Evolutionary conservation across 1,140 invertebrate species (phyloP).

Genomic region (Eurosta solidaginis): DNA sequence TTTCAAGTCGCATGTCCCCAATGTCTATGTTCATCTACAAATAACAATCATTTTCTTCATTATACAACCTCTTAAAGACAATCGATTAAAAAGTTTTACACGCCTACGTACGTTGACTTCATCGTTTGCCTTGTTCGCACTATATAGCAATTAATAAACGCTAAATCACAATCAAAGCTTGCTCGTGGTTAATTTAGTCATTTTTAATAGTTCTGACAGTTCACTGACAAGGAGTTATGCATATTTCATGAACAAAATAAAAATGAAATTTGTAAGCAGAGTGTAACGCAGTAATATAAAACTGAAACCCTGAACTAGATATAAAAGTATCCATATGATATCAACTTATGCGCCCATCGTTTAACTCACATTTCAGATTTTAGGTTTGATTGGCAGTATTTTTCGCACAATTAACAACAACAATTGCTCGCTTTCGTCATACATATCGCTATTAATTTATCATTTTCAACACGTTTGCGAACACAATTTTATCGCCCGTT

Average conservation of each 20-base stretch:
- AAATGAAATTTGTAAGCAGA: background rate
- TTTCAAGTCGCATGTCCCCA: no score
- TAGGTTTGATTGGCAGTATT: conserved; percentile 11
- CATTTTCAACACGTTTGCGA: conserved; percentile 9
- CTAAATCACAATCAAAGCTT: no score
- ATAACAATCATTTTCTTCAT: no score
- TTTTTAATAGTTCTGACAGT: background rate
- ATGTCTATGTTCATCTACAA: no score
- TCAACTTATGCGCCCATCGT: background rate
- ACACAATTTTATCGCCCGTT: conserved; percentile 10
- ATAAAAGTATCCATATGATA: background rate
- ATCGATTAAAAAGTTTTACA: no score
- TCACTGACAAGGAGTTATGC: background rate
- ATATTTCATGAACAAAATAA: background rate
- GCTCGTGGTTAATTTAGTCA: no score
- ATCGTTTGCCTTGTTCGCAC: no score
- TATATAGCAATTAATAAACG: no score
- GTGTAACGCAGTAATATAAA: background rate
- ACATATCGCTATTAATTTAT: background rate
- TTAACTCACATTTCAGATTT: background rate
- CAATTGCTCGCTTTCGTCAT: background rate
- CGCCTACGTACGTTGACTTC: no score
- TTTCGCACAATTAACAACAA: background rate
- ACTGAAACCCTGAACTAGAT: background rate
- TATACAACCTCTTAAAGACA: no score